Evolutionary conservation across 2,797 vertebrate species (phyloP).

Genomic region (Oceanodroma leucorhoa): DNA sequence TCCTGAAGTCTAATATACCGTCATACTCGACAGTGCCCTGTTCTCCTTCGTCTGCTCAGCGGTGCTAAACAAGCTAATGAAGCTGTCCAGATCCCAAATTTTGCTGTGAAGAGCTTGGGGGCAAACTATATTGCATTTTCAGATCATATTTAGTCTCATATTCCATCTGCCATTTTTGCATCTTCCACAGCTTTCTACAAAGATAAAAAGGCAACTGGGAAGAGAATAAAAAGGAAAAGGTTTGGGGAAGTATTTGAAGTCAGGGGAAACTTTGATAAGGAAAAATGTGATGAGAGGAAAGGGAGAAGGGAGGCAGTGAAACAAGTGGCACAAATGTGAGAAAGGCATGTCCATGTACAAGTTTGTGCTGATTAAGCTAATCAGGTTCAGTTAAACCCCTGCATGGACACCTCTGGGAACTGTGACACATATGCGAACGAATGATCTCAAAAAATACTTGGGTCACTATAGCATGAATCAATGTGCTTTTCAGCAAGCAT

Average conservation of each 20-base stretch:
- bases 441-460: background rate
- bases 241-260: background rate
- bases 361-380: constrained; percentile 9
- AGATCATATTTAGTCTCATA: background rate
- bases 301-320: background rate
- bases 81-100: background rate
- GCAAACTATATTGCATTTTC: background rate
- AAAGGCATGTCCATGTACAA: background rate
- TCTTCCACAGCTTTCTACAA: background rate
- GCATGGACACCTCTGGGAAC: background rate
- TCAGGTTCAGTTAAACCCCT: background rate
- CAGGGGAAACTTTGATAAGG: background rate
- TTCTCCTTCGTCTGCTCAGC: background rate
- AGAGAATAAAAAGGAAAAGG: background rate
- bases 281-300: background rate
- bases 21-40: rapidly evolving
- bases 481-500: background rate
- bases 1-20: background rate
- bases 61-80: background rate
- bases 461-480: background rate
- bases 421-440: background rate
- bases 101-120: background rate
- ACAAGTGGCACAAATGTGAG: background rate
- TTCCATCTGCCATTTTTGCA: background rate
- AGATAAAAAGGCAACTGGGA: background rate